Percentiles rank a stretch among this genome's conserved stretches.
phyloP scores from a whole-genome alignment of 2,797 vertebrate species.

The Amblyraja radiata region DNA sequence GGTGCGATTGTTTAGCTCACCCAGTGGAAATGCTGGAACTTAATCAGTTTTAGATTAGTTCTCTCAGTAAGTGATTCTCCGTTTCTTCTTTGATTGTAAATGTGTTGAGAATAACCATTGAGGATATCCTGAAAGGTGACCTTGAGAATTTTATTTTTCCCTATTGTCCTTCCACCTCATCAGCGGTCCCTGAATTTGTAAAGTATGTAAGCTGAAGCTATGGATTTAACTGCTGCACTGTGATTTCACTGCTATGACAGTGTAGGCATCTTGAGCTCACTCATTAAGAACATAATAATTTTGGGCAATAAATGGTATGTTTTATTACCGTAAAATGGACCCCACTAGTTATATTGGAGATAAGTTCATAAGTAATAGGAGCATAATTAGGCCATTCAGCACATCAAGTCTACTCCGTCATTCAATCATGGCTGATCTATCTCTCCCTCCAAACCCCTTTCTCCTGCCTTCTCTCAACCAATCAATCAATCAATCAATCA shows the following conservation, averaged over 20 bases:
- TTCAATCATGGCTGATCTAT: too few species aligned
- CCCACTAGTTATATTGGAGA: background rate
- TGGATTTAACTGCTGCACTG: background rate
- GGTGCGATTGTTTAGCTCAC: slow-evolving; percentile 8
- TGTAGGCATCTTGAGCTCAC: background rate
- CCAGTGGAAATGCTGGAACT: background rate
- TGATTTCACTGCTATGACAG: background rate
- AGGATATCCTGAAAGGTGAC: slow-evolving; percentile 4
- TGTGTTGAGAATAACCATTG: background rate
- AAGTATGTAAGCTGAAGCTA: background rate
- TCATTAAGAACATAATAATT: background rate
- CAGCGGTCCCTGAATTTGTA: background rate
- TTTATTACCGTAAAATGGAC: background rate
- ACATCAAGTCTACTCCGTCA: too few species aligned
- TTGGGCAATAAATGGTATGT: background rate
- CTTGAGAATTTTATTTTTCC: background rate
- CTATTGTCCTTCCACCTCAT: background rate
- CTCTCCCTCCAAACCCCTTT: too few species aligned
- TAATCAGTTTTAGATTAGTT: slow-evolving; percentile 18
- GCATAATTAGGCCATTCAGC: too few species aligned
- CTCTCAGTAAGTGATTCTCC: background rate
- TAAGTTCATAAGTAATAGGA: too few species aligned
- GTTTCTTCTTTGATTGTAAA: background rate
- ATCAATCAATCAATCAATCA: too few species aligned
- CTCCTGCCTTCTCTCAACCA: too few species aligned